These are phyloP conservation scores for Timema podura DNA, from an alignment of 2,888 invertebrate species.

Conservation along the genomic window DNA sequence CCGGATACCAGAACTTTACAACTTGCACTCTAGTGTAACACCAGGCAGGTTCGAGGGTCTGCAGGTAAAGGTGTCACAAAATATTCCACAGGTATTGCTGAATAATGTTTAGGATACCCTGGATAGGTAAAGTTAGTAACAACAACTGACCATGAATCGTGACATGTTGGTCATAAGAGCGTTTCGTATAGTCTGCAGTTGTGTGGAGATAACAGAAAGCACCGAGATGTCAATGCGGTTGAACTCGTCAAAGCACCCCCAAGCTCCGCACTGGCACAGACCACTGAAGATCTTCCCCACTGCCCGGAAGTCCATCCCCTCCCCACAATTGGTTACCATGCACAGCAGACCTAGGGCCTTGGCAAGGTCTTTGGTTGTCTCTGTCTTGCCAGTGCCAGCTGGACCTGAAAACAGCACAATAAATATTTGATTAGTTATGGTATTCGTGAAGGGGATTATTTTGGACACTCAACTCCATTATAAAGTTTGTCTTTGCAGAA, in stretches of 20 bases:
- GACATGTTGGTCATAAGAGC: constrained; percentile 72
- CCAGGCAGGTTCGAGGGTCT: too few species aligned
- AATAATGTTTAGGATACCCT: background rate
- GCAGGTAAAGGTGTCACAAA: too few species aligned
- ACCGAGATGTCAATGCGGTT: constrained; percentile 91
- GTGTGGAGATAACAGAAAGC: constrained; percentile 87
- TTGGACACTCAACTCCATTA: too few species aligned
- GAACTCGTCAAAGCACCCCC: constrained; percentile 96
- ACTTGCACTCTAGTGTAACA: too few species aligned
- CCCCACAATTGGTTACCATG: constrained; percentile 87
- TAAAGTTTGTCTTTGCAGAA: too few species aligned
- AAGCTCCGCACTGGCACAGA: constrained; percentile 82
- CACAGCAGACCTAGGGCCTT: constrained; percentile 81
- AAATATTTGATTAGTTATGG: too few species aligned
- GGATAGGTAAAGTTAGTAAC: constrained; percentile 53
- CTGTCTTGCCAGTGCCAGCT: constrained; percentile 84
- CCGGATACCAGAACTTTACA: too few species aligned
- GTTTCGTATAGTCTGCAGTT: constrained; percentile 83
- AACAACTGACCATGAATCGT: constrained; percentile 62
- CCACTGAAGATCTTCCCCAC: constrained; percentile 73
- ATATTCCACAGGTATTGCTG: constrained; percentile 11
- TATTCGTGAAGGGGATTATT: too few species aligned
- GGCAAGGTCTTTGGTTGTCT: constrained; percentile 87
- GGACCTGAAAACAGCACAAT: constrained; percentile 53
- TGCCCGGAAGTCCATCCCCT: constrained; percentile 83